Base-by-base conservation (phyloP, 2,797 vertebrate species). In the Epinephelus malabaricus region DNA sequence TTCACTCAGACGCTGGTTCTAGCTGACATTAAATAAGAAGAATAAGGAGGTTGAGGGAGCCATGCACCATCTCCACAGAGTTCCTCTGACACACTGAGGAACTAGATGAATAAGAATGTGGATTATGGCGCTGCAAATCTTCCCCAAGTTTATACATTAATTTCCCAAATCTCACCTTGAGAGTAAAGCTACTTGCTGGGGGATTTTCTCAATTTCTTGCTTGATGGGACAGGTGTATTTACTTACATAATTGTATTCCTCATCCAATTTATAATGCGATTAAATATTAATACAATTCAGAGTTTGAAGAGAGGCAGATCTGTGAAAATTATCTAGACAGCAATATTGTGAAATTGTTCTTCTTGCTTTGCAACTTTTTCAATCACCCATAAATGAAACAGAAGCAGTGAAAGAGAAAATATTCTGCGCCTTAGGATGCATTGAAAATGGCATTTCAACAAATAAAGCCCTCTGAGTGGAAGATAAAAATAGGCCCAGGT, bases 201-300 rank as follows among this genome's bases (percentile, higher is more conserved):
- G 90, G 93, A 94, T 93, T 95, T 94, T 94, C 87, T 93, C 92
- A 92, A 95, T 95, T 95, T 95, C 92, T 91, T 95, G 95, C 94
- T 91, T 94, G 93, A 92, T 93, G 89, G 88, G 88, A 95, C 94
- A 94, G 94, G 92, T 95, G 89, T 96, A 94, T 95, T 96, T 95
- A 95, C 94, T 92, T 92, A 90, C 89, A 90, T 94, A 94, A 95
- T 95, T 94, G 94, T 94, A 93, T 94, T 95, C 84, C 89, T 92
- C 90, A 79, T 92, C 86, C 92, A 94, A 92, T 94, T 95, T 91
- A 90, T 94, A 94, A 94, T 95, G 88, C 86, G 89, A 94, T 95
- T 95, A 94, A 95, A 95, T 93, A 95, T 95, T 94, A 95, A 95
- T 94, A 90, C 84, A 90, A 93, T 90, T 92, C 89, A 70, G 84